Base-by-base conservation (phyloP, 2,888 invertebrate genomes). In the Sesia bembeciformis region DNA sequence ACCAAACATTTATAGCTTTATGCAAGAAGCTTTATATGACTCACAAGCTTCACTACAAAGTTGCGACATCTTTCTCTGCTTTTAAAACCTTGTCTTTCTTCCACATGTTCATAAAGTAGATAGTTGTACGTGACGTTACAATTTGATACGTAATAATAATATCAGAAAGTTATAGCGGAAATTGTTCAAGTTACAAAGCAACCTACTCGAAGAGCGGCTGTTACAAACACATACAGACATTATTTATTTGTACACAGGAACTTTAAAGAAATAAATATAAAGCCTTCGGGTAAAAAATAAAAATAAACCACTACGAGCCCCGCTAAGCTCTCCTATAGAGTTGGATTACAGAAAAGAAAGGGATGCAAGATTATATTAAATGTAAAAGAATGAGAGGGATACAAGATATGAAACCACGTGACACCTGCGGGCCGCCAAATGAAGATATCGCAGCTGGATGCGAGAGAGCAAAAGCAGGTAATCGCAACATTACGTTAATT, bases 371-470 rank as follows among this genome's bases (percentile, higher is more conserved):
- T 23, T 23, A 23, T 23, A 23, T 23, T 23, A 23, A 23, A 23
- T 2, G 23, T 40, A 3, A 8, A 54, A 39, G 79, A 62, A 59
- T 4, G 71, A 84, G 57, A 53, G 73, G 56, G 82, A 80, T 4
- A 60, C 49, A 57, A 60, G 55, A 64, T 66, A 54, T 58, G 56
- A 62, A 64, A 72, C 82, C 86, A 84, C 85, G 84, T 87, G 87
- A 86, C 89, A 89, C 88, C 87, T 89, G 88, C 86, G 80, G 84
- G 70, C 85, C 80, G 80, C 82, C 86, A 87, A 88, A 89, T 89
- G 87, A 88, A 89, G 89, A 89, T 82, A 88, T 88, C 88, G 85
- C 88, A 88, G 88, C 88, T 87, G 88, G 84, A 82, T 82, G 78
- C 77, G 73, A 78, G 80, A 76, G 74, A 72, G 71, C 78, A 72